phyloP scores from a whole-genome alignment of 2,113 vertebrate species.

The Todiramphus saurophagus region DNA sequence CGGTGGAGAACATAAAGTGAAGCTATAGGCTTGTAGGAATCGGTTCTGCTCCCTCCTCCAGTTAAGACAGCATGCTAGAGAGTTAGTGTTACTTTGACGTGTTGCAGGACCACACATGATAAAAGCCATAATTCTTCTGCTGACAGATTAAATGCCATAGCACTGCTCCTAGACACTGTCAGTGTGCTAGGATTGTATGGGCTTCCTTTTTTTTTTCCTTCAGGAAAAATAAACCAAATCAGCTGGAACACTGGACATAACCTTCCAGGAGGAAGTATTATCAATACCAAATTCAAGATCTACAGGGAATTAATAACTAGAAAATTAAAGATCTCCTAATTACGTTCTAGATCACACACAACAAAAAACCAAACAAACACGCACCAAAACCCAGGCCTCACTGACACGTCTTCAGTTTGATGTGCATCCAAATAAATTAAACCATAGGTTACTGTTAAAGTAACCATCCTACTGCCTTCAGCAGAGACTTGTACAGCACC shows the following conservation, averaged over 20 bases:
- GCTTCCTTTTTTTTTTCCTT: neutral
- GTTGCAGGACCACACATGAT: neutral
- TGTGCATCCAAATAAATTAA: neutral
- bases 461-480: neutral
- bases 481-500: neutral
- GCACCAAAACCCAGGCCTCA: neutral
- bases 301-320: neutral
- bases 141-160: neutral
- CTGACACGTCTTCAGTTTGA: neutral
- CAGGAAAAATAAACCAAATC: neutral
- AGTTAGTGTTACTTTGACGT: neutral
- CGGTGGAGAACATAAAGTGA: neutral
- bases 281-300: neutral
- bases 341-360: neutral
- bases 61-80: neutral
- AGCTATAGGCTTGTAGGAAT: neutral
- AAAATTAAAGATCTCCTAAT: neutral
- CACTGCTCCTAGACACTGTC: neutral
- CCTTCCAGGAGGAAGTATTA: neutral
- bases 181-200: accelerated
- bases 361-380: too few relatives aligned
- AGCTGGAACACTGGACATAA: neutral
- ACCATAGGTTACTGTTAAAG: neutral
- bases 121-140: neutral
- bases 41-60: neutral